Evolutionary conservation across 2,113 vertebrate species (phyloP), one percentile per base, ranked within the genome.

Genomic region (Spea multiplicata): DNA sequence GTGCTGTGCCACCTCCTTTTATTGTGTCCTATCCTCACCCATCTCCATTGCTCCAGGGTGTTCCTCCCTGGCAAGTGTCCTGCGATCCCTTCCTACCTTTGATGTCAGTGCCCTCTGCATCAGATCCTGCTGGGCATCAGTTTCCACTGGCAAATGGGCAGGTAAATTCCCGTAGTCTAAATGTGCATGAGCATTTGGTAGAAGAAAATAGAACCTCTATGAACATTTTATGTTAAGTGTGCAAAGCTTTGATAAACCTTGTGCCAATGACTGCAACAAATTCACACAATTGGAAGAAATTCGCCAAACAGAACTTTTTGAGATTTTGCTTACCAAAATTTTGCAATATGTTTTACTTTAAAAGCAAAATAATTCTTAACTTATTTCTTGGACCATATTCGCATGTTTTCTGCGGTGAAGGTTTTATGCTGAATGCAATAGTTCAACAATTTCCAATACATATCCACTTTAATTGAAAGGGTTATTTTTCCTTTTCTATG

Each of bases 51-150:
- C 86, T 93, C 73, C 88, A 88, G 3, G 78, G 84, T 66, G 84
- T 82, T 55, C 85, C 88, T 2, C 84, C 86, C 85, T 94, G 93
- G 93, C 88, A 77, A 52, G 81, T 90, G 44, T 89, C 91, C 52
- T 87, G 88, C 52, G 91, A 93, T 81, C 90, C 92, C 8, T 85
- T 91, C 67, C 82, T 92, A 76, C 91, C 91, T 53, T 85, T 92
- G 83, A 82, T 87, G 83, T 85, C 89, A 5, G 80, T 88, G 84
- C 86, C 90, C 82, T 76, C 90, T 59, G 85, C 89, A 81, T 86
- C 90, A 13, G 91, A 89, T 46, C 81, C 85, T 13, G 81, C 88
- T 69, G 86, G 84, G 78, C 85, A 84, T 74, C 90, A 82, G 75
- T 81, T 84, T 57, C 87, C 86, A 3, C 49, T 84, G 83, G 86